Evolutionary conservation across 2,113 vertebrate genomes (phyloP).

Genomic region (Ictalurus furcatus): DNA sequence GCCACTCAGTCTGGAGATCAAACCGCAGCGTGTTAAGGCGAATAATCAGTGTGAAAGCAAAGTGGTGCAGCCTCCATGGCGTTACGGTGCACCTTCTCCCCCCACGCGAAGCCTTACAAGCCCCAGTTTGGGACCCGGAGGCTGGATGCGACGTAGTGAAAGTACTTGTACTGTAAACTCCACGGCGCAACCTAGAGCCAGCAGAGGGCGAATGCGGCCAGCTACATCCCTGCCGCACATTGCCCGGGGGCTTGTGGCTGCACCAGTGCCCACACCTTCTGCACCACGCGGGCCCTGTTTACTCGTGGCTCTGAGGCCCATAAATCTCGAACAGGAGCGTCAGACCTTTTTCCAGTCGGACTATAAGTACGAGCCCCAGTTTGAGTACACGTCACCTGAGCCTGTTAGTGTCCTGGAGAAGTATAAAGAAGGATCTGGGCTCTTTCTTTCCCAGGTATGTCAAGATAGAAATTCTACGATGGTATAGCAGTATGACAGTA

Average conservation of each 20-base stretch:
- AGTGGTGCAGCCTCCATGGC: slow-evolving; percentile 71
- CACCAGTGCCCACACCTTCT: slow-evolving; percentile 34
- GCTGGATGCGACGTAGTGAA: slow-evolving; percentile 79
- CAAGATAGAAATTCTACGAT: background rate
- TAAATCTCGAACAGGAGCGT: slow-evolving; percentile 85
- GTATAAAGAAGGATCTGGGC: slow-evolving; percentile 84
- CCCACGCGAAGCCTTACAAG: slow-evolving; percentile 70
- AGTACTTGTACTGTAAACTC: slow-evolving; percentile 75
- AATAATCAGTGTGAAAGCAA: slow-evolving; percentile 53
- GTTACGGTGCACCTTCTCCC: slow-evolving; percentile 66
- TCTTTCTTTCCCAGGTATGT: slow-evolving; percentile 88
- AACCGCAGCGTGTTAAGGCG: slow-evolving; percentile 53
- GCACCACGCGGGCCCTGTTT: slow-evolving; percentile 75
- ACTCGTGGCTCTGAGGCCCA: slow-evolving; percentile 86
- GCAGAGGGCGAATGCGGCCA: slow-evolving; percentile 69
- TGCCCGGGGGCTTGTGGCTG: slow-evolving; percentile 63
- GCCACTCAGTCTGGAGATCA: slow-evolving; percentile 66
- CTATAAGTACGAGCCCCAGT: slow-evolving; percentile 91
- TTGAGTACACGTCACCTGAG: slow-evolving; percentile 83
- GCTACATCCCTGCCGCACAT: slow-evolving; percentile 89
- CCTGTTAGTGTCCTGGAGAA: slow-evolving; percentile 84
- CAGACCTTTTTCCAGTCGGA: slow-evolving; percentile 83
- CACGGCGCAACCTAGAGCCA: slow-evolving; percentile 33
- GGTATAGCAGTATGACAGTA: background rate
- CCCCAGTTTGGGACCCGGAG: slow-evolving; percentile 63